Evolutionary conservation across 1,140 invertebrate genomes (phyloP).

Genomic region (Musca vetustissima): DNA sequence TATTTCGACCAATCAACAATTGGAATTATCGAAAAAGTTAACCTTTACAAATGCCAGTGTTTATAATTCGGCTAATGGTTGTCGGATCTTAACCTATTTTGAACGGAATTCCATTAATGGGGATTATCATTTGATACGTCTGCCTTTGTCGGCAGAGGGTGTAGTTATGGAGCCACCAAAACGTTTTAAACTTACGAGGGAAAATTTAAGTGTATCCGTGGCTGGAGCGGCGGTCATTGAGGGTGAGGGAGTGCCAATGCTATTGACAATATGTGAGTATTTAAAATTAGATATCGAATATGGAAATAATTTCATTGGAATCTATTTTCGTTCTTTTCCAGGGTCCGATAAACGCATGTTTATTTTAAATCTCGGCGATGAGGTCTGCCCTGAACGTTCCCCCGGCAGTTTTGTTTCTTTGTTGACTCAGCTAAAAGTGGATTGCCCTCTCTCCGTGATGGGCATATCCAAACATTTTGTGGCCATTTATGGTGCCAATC

Average conservation of each 20-base stretch:
- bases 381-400: conserved; percentile 35
- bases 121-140: conserved; percentile 33
- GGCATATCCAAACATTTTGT: conserved; percentile 63
- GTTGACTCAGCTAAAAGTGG: conserved; percentile 60
- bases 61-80: conserved; percentile 31
- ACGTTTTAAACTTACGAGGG: conserved; percentile 30
- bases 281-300: not conserved
- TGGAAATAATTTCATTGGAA: not conserved
- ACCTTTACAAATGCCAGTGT: conserved; percentile 21
- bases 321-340: conserved; percentile 35
- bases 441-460: conserved; percentile 60
- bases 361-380: conserved; percentile 55
- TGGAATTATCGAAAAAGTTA: not conserved
- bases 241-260: conserved; percentile 34
- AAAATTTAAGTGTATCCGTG: conserved; percentile 30
- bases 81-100: conserved; percentile 41
- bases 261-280: conserved; percentile 51
- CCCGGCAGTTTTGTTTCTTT: conserved; percentile 55
- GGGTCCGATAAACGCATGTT: conserved; percentile 66
- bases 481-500: conserved; percentile 66
- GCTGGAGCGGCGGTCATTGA: conserved; percentile 46
- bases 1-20: not conserved
- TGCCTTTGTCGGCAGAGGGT: not conserved
- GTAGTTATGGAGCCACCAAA: not conserved
- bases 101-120: conserved; percentile 34